Conservation (phyloP, 2,113 vertebrate species). For the Siniperca chuatsi region DNA sequence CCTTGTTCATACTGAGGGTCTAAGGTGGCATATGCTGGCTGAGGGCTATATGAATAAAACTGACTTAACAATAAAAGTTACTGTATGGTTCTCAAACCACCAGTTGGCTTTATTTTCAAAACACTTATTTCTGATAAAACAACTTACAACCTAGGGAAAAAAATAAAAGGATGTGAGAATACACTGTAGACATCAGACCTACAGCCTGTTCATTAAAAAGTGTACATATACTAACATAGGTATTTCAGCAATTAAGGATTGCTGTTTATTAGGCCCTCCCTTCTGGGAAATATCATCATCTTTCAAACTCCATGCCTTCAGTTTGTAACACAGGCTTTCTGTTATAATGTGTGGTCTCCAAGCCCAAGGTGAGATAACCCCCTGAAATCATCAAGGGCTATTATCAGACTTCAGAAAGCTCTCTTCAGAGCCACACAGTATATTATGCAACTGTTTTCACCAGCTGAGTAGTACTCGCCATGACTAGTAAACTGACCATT, state of each 20-base stretch:
- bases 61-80: neutral
- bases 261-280: neutral
- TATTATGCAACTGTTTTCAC: neutral
- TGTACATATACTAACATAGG: neutral
- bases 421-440: neutral
- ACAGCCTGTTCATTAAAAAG: neutral
- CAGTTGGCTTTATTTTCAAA: neutral
- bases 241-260: neutral
- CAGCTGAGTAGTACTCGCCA: neutral
- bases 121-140: neutral
- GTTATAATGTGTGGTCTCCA: constrained; percentile 11
- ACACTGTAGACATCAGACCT: neutral
- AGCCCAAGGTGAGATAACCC: constrained; percentile 2
- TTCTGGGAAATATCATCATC: neutral
- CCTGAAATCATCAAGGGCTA: constrained; percentile 9
- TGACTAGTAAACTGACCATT: neutral
- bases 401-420: constrained; percentile 3
- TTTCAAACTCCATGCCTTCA: neutral
- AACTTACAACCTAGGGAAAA: neutral
- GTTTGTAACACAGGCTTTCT: neutral
- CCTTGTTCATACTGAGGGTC: neutral
- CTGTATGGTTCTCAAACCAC: neutral
- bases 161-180: neutral
- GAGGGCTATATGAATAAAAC: neutral
- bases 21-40: neutral